Percentiles rank a stretch among this genome's conserved stretches.
phyloP scores from a whole-genome alignment of 2,113 vertebrate species.

The Gyps fulvus region DNA sequence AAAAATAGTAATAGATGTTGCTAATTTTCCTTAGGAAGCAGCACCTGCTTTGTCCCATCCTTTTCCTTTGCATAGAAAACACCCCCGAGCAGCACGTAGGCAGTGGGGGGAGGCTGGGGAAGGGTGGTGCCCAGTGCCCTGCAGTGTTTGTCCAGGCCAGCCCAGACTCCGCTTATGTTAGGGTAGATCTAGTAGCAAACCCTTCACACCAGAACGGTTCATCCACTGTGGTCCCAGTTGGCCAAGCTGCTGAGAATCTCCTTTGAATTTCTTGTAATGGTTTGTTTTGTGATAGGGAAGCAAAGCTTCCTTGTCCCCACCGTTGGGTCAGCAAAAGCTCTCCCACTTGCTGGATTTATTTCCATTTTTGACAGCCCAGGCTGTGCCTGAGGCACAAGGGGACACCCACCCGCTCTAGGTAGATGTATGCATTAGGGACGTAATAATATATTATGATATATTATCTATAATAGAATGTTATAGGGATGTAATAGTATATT shows the following conservation, averaged over 20 bases:
- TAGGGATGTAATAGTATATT: neutral
- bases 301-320: neutral
- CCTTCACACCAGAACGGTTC: fast-evolving
- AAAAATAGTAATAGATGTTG: neutral
- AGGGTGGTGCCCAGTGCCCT: neutral
- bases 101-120: neutral
- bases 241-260: neutral
- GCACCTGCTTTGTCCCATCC: neutral
- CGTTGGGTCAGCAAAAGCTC: neutral
- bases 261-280: neutral
- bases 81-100: neutral
- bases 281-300: neutral
- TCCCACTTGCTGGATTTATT: neutral
- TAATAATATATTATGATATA: neutral
- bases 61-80: neutral
- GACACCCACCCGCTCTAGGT: neutral
- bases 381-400: neutral
- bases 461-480: neutral
- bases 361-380: neutral
- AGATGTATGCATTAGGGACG: neutral
- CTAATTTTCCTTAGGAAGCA: neutral
- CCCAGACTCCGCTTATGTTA: fast-evolving
- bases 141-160: neutral
- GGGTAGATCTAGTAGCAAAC: neutral
- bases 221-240: fast-evolving